These are phyloP conservation scores for Gouania willdenowi DNA, from an alignment of 2,797 vertebrate genomes.

Conservation along the genomic window DNA sequence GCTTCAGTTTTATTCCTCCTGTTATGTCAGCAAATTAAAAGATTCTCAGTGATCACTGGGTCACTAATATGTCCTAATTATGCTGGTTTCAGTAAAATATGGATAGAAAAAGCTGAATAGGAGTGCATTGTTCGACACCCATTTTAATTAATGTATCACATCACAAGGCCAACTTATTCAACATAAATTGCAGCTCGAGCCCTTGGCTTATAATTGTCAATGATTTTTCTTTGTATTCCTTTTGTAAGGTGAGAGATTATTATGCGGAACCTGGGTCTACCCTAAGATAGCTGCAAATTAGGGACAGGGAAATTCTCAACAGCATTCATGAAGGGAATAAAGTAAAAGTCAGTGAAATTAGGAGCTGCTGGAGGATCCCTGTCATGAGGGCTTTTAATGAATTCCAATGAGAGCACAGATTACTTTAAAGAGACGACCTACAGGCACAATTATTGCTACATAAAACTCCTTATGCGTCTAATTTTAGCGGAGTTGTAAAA, in stretches of 20 bases:
- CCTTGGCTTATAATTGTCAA: conserved; percentile 16
- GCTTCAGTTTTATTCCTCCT: neutral
- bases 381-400: conserved; percentile 48
- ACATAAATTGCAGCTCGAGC: neutral
- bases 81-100: neutral
- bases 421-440: conserved; percentile 54
- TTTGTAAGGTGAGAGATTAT: conserved; percentile 14
- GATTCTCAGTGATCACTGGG: neutral
- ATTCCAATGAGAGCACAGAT: conserved; percentile 65
- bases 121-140: conserved; percentile 9
- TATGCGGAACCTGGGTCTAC: conserved; percentile 7
- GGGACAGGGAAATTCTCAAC: conserved; percentile 48
- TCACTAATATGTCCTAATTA: conserved; percentile 7
- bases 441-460: conserved; percentile 71
- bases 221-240: conserved; percentile 11
- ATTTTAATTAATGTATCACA: conserved; percentile 3
- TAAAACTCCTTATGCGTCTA: conserved; percentile 49
- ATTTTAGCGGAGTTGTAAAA: conserved; percentile 53
- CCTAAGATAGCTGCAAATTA: conserved; percentile 34
- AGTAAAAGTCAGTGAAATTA: conserved; percentile 41
- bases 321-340: conserved; percentile 44
- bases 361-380: conserved; percentile 17
- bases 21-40: conserved; percentile 1
- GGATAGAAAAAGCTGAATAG: conserved; percentile 4
- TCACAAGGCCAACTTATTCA: conserved; percentile 2